Conservation (phyloP, 2,797 vertebrate species). For the Geotrypetes seraphini region DNA sequence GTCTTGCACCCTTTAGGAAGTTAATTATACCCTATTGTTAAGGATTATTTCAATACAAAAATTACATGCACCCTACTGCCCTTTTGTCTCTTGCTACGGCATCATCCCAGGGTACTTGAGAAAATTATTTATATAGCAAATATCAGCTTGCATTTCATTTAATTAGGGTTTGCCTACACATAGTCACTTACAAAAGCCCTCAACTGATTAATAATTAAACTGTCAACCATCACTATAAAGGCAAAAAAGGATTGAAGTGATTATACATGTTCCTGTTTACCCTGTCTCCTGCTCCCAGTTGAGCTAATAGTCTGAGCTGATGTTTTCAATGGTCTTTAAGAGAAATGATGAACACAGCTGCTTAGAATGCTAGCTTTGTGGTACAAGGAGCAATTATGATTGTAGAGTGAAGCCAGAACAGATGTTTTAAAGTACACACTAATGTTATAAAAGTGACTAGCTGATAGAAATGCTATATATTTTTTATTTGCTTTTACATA, state of each 20-base stretch:
- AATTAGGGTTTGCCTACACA: background rate
- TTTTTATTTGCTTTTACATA: too few relatives aligned
- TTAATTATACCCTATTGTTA: background rate
- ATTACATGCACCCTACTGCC: background rate
- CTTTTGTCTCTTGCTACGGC: too few relatives aligned
- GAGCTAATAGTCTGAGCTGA: background rate
- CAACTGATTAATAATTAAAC: conserved; percentile 10
- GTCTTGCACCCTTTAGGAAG: too few relatives aligned
- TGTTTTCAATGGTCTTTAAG: background rate
- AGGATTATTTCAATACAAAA: background rate
- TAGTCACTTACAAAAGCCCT: background rate
- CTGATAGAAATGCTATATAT: background rate
- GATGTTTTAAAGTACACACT: background rate
- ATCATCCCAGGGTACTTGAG: background rate
- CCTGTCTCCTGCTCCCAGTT: background rate
- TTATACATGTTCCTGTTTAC: conserved; percentile 4
- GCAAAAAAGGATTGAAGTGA: background rate
- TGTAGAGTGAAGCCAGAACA: background rate
- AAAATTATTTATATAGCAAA: background rate
- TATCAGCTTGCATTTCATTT: too few relatives aligned
- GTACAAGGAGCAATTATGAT: background rate
- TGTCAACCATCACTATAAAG: conserved; percentile 7
- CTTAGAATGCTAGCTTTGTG: background rate
- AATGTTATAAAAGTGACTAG: background rate
- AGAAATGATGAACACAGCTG: conserved; percentile 1